Percentiles rank a stretch among this genome's conserved stretches.
These are phyloP conservation scores for Yponomeuta evonymella DNA, from an alignment of 2,888 invertebrate genomes.

Conservation along the genomic window DNA sequence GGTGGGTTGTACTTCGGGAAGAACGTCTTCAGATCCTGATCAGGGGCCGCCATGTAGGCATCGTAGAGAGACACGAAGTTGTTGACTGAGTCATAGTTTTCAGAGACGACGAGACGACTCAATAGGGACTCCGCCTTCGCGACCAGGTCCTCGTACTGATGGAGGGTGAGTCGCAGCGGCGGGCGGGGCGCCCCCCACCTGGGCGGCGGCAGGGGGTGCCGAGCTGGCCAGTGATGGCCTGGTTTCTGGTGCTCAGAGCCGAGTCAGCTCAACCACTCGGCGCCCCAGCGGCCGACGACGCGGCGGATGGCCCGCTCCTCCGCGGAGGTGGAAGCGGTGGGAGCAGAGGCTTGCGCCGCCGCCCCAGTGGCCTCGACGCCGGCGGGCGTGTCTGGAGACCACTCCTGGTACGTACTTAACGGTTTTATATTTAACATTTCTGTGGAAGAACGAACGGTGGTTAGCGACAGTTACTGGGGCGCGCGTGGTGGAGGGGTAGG, in stretches of 20 bases:
- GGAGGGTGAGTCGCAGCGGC: constrained; percentile 83
- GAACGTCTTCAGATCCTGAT: constrained; percentile 82
- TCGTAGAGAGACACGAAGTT: constrained; percentile 86
- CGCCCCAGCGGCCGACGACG: constrained; percentile 91
- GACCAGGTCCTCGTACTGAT: constrained; percentile 88
- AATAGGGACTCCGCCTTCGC: constrained; percentile 88
- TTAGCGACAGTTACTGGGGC: background rate
- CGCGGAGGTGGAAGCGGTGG: constrained; percentile 45
- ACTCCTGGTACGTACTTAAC: constrained; percentile 69
- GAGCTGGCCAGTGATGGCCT: constrained; percentile 62
- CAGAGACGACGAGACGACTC: constrained; percentile 88
- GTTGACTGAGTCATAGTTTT: constrained; percentile 93
- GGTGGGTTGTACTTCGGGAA: constrained; percentile 89
- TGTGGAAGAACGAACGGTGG: constrained; percentile 34
- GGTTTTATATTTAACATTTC: constrained; percentile 75
- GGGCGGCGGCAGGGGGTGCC: constrained; percentile 67
- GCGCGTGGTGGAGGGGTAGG: too few species aligned
- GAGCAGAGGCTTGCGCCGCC: constrained; percentile 30
- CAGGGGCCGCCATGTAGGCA: constrained; percentile 80
- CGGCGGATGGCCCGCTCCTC: constrained; percentile 69
- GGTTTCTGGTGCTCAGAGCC: constrained; percentile 64
- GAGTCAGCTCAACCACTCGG: constrained; percentile 99
- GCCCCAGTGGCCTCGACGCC: constrained; percentile 65
- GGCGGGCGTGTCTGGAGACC: constrained; percentile 61
- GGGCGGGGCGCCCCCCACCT: constrained; percentile 68